A percentile compares a stretch with the other conserved stretches of the same genome.
These are phyloP conservation scores for Eutolmus rufibarbis DNA, from an alignment of 2,888 invertebrate genomes.

Conservation along the genomic window DNA sequence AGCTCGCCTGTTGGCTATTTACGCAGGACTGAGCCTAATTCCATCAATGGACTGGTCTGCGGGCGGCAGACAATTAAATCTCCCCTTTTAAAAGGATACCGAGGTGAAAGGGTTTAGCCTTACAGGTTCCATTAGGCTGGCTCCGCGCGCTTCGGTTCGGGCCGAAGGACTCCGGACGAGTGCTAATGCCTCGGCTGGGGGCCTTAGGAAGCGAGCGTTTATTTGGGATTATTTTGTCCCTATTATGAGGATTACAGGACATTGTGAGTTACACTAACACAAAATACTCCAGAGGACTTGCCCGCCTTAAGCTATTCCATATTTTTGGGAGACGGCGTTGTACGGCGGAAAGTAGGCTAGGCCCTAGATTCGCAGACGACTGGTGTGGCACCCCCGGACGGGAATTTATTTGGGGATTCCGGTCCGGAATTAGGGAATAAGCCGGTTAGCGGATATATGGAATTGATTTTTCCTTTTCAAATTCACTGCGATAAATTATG, in stretches of 20 bases:
- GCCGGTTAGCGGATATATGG: slow-evolving; percentile 7
- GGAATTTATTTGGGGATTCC: slow-evolving; percentile 30
- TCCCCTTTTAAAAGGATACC: neutral
- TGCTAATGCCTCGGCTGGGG: neutral
- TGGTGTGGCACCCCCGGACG: neutral
- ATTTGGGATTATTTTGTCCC: slow-evolving; percentile 37
- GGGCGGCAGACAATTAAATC: slow-evolving; percentile 34
- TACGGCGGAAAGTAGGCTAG: neutral
- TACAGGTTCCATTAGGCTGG: neutral
- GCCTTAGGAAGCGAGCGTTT: slow-evolving; percentile 6
- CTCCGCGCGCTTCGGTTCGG: neutral
- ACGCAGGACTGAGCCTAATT: neutral
- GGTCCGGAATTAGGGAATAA: slow-evolving; percentile 33
- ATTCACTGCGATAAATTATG: slow-evolving; percentile 20
- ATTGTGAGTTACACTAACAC: slow-evolving; percentile 29
- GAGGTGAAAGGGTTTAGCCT: slow-evolving; percentile 15
- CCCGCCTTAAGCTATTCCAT: neutral
- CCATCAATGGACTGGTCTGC: neutral
- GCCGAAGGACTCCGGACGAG: neutral
- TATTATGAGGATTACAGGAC: slow-evolving; percentile 31
- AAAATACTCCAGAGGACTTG: neutral
- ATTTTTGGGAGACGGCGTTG: neutral
- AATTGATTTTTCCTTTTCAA: slow-evolving; percentile 33
- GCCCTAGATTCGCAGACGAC: neutral
- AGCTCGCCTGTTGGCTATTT: slow-evolving; percentile 33